Conservation (phyloP, 2,888 invertebrate genomes). For the Cylindroiulus punctatus region DNA sequence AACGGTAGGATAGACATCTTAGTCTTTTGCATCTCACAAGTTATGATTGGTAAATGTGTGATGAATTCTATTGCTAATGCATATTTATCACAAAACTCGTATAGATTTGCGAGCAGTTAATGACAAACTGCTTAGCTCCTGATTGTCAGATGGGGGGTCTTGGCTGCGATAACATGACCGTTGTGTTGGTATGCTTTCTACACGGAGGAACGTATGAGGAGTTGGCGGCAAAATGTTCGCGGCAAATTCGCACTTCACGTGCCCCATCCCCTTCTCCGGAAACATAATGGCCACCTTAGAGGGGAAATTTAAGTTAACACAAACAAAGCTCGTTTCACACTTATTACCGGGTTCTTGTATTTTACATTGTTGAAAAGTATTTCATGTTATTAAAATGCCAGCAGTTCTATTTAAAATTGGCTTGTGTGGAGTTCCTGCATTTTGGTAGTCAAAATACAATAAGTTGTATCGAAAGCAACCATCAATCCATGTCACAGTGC, state of each 20-base stretch:
- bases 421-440: neutral
- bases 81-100: neutral
- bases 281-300: neutral
- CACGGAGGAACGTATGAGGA: constrained; percentile 67
- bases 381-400: constrained; percentile 16
- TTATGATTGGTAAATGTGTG: neutral
- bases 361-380: constrained; percentile 2
- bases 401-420: neutral
- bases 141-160: constrained; percentile 96
- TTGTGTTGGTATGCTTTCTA: constrained; percentile 84
- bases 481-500: too few species aligned
- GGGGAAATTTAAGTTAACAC: neutral
- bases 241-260: constrained; percentile 53
- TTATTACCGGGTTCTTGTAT: constrained; percentile 1
- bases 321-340: neutral
- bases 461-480: too few species aligned
- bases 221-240: constrained; percentile 64
- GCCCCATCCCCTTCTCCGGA: neutral
- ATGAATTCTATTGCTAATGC: constrained; percentile 25
- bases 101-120: constrained; percentile 91
- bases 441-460: too few species aligned
- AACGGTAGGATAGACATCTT: constrained; percentile 67
- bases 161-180: constrained; percentile 99
- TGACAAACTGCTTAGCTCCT: constrained; percentile 94
- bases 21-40: neutral